These are phyloP conservation scores for Buathra laborator DNA, from an alignment of 2,888 invertebrate genomes.

Conservation along the genomic window DNA sequence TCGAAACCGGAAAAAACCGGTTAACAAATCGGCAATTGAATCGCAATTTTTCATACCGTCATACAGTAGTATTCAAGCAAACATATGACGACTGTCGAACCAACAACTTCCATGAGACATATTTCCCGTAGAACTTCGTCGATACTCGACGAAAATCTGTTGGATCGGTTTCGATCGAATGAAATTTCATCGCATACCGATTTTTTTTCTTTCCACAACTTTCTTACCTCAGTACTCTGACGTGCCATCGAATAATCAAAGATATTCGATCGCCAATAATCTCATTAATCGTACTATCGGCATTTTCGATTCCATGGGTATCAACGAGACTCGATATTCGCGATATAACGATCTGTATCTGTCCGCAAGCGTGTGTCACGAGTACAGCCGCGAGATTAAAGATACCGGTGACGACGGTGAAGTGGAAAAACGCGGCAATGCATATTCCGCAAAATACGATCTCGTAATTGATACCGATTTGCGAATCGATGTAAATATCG, in stretches of 20 bases:
- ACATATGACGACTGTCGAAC: conserved; percentile 79
- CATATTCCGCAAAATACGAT: conserved; percentile 69
- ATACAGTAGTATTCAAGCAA: conserved; percentile 79
- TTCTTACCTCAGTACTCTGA: conserved; percentile 73
- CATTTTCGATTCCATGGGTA: conserved; percentile 20
- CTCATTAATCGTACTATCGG: neutral
- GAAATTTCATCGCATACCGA: neutral
- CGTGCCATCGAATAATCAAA: conserved; percentile 72
- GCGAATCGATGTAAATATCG: conserved; percentile 68
- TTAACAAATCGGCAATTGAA: neutral
- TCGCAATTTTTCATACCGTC: conserved; percentile 70
- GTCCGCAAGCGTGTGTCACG: conserved; percentile 75
- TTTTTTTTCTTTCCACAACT: neutral
- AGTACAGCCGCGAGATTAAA: conserved; percentile 72
- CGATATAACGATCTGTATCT: conserved; percentile 68
- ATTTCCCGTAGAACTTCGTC: conserved; percentile 76
- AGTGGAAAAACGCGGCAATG: conserved; percentile 61
- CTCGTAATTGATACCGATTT: conserved; percentile 69
- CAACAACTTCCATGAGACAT: conserved; percentile 78
- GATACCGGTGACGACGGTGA: conserved; percentile 61
- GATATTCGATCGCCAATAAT: conserved; percentile 48
- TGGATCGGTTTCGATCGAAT: neutral
- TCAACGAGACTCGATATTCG: conserved; percentile 52
- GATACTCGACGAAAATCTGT: conserved; percentile 76
- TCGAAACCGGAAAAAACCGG: conserved; percentile 46